phyloP scores from a whole-genome alignment of 2,113 vertebrate species.

The Chauna torquata region DNA sequence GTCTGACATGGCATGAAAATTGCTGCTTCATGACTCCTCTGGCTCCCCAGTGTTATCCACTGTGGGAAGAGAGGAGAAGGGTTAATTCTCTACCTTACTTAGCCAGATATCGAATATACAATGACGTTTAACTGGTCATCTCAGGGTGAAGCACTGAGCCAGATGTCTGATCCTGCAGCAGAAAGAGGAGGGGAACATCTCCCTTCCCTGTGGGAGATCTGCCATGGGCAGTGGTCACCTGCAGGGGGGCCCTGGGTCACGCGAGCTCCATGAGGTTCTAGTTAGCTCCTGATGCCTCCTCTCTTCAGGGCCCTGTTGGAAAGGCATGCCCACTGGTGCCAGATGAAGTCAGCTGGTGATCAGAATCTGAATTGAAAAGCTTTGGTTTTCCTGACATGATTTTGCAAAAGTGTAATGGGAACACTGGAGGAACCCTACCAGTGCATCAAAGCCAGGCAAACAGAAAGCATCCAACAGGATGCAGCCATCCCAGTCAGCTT shows the following conservation, averaged over 20 bases:
- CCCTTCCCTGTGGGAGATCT: background rate
- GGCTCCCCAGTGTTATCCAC: background rate
- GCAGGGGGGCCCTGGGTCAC: fast-evolving
- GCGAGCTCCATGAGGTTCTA: background rate
- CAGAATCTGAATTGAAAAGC: background rate
- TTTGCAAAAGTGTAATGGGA: fast-evolving
- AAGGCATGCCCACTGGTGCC: background rate
- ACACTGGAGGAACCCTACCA: background rate
- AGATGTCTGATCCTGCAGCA: background rate
- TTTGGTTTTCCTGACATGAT: background rate
- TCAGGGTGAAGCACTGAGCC: background rate
- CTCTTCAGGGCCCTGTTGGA: background rate
- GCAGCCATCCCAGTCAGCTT: background rate
- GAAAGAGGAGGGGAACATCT: background rate
- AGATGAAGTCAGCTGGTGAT: background rate
- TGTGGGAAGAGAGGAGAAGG: background rate
- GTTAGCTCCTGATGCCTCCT: background rate
- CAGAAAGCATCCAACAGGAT: background rate
- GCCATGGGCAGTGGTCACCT: background rate
- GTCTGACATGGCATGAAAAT: background rate
- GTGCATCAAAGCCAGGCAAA: background rate
- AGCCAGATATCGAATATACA: background rate
- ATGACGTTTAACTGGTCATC: background rate
- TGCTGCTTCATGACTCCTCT: background rate
- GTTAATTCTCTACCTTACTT: background rate